These are phyloP conservation scores for Drosophila peninsularis DNA, from an alignment of 2,888 invertebrate genomes.

Conservation along the genomic window DNA sequence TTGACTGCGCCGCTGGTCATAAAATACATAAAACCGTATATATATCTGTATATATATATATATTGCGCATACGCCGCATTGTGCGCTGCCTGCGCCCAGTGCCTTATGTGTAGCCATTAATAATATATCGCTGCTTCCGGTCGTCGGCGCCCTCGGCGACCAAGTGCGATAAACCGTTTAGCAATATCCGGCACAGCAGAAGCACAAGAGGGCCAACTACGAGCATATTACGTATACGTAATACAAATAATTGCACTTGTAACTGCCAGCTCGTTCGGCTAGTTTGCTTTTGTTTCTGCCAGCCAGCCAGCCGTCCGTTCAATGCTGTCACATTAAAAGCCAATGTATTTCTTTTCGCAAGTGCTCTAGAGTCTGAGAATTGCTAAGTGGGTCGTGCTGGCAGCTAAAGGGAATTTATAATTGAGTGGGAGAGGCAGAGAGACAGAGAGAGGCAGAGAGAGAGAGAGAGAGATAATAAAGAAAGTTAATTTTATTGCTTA, in stretches of 20 bases:
- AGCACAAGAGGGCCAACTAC: constrained; percentile 28
- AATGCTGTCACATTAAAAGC: constrained; percentile 4
- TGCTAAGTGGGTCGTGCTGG: not conserved
- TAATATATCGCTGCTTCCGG: constrained; percentile 68
- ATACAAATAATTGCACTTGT: constrained; percentile 42
- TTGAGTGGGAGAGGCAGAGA: not conserved
- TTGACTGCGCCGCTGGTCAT: constrained; percentile 48
- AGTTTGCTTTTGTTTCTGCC: not conserved
- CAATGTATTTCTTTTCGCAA: constrained; percentile 1
- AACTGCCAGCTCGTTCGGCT: not conserved
- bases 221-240: constrained; percentile 21
- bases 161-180: constrained; percentile 80
- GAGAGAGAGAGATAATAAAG: too few species aligned
- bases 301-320: not conserved
- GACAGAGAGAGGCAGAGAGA: not conserved
- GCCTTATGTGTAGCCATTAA: constrained; percentile 62
- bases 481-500: not conserved
- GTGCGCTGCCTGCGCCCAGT: constrained; percentile 26
- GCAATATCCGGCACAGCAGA: constrained; percentile 61
- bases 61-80: constrained; percentile 73
- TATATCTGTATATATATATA: constrained; percentile 15
- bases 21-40: constrained; percentile 63
- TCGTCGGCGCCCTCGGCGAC: constrained; percentile 31
- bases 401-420: not conserved
- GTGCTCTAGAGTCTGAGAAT: not conserved